phyloP scores from a whole-genome alignment of 2,888 invertebrate genomes.

The Notocelia uddmanniana region DNA sequence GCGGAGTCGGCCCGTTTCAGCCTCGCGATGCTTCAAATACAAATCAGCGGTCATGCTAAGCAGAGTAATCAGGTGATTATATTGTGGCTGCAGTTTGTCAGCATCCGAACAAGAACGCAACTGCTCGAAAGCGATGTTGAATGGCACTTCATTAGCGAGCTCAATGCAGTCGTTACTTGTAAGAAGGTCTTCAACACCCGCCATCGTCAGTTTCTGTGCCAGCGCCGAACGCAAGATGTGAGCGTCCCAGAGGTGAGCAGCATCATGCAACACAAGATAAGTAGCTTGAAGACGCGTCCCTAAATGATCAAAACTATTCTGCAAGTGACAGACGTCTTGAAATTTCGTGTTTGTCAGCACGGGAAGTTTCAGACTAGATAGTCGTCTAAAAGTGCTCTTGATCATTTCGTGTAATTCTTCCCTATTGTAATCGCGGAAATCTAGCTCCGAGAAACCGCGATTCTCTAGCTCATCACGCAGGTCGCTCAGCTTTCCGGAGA shows the following conservation, averaged over 20 bases:
- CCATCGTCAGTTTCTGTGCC: slow-evolving; percentile 70
- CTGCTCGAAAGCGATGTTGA: slow-evolving; percentile 70
- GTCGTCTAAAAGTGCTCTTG: slow-evolving; percentile 53
- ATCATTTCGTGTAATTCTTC: slow-evolving; percentile 56
- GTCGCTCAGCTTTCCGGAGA: slow-evolving; percentile 59
- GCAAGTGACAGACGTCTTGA: slow-evolving; percentile 58
- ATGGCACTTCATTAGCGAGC: slow-evolving; percentile 65
- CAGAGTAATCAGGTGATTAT: slow-evolving; percentile 55
- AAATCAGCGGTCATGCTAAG: slow-evolving; percentile 62
- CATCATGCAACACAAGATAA: slow-evolving; percentile 65
- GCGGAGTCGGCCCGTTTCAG: slow-evolving; percentile 67
- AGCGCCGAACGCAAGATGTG: slow-evolving; percentile 71
- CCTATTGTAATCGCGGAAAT: slow-evolving; percentile 47
- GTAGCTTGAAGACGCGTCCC: slow-evolving; percentile 69
- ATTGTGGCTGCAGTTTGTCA: slow-evolving; percentile 65
- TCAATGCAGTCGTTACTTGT: slow-evolving; percentile 68
- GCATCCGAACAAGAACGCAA: slow-evolving; percentile 62
- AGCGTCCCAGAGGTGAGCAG: slow-evolving; percentile 72
- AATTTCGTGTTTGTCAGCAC: slow-evolving; percentile 50
- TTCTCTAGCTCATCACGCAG: slow-evolving; percentile 55
- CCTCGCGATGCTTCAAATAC: slow-evolving; percentile 64
- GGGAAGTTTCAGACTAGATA: slow-evolving; percentile 51
- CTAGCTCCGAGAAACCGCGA: slow-evolving; percentile 51
- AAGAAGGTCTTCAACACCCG: slow-evolving; percentile 74
- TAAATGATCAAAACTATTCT: slow-evolving; percentile 64